Evolutionary conservation across 2,888 invertebrate species (phyloP).

Genomic region (Sarcophaga caerulescens): DNA sequence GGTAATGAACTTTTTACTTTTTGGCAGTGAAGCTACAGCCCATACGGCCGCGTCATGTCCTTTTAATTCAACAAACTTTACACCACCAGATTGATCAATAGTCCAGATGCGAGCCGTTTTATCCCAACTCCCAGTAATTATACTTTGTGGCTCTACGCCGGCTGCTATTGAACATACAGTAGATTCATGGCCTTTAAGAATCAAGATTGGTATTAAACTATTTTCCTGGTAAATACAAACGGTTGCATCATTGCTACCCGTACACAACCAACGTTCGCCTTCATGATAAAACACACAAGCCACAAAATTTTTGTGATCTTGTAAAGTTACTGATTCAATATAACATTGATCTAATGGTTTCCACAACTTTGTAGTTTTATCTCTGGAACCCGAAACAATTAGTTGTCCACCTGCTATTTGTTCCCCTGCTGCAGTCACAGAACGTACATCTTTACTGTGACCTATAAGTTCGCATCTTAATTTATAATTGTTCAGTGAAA

Average conservation of each 20-base stretch:
- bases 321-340: conserved; percentile 85
- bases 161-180: conserved; percentile 82
- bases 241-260: conserved; percentile 93
- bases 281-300: conserved; percentile 90
- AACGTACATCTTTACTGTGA: conserved; percentile 93
- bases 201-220: conserved; percentile 85
- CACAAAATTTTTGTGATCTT: conserved; percentile 93
- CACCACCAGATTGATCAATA: conserved; percentile 82
- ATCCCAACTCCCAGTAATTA: conserved; percentile 97
- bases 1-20: conserved; percentile 83
- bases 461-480: conserved; percentile 89
- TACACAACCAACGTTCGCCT: conserved; percentile 89
- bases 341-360: conserved; percentile 87
- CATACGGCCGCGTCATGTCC: conserved; percentile 94
- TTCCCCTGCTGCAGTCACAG: conserved; percentile 83
- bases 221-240: conserved; percentile 90
- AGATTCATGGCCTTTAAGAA: conserved; percentile 87
- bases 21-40: conserved; percentile 85
- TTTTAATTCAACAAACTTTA: conserved; percentile 83
- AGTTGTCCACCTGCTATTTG: conserved; percentile 83
- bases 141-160: conserved; percentile 82
- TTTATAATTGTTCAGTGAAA: conserved; percentile 84
- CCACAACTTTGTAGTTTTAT: conserved; percentile 94
- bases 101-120: conserved; percentile 92
- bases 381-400: conserved; percentile 93